phyloP scores from a whole-genome alignment of 2,888 invertebrate species.

The Heteropelma amictum region DNA sequence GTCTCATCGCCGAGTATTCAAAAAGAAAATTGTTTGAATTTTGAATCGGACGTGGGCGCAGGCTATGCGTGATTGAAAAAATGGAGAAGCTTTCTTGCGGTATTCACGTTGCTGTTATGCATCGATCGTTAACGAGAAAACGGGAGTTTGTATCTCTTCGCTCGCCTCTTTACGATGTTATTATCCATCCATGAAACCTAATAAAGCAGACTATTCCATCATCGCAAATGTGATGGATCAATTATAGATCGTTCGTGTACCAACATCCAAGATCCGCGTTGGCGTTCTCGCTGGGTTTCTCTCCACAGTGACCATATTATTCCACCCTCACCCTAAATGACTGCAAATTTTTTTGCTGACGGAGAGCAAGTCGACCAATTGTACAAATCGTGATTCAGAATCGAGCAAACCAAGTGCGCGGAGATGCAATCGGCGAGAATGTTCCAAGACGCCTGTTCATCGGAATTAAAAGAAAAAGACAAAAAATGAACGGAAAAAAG shows the following conservation, averaged over 20 bases:
- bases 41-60: too few species aligned
- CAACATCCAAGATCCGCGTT: not conserved
- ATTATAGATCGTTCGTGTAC: not conserved
- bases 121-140: too few species aligned
- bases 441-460: slow-evolving; percentile 22
- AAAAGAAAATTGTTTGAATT: too few species aligned
- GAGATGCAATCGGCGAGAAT: slow-evolving; percentile 29
- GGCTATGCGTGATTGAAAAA: too few species aligned
- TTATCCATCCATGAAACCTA: too few species aligned
- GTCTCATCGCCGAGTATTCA: too few species aligned
- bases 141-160: too few species aligned
- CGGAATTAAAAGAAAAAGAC: not conserved
- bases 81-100: too few species aligned
- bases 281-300: not conserved
- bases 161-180: too few species aligned
- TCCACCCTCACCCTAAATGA: not conserved
- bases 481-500: not conserved
- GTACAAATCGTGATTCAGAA: not conserved
- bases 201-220: too few species aligned
- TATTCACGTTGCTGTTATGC: too few species aligned
- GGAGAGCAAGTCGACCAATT: slow-evolving; percentile 7
- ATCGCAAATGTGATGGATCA: too few species aligned
- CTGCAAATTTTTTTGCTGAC: slow-evolving; percentile 25
- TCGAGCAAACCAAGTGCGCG: slow-evolving; percentile 16
- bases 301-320: not conserved